These are phyloP conservation scores for Pyrgus malvae DNA, from an alignment of 2,888 invertebrate genomes.

Conservation along the genomic window DNA sequence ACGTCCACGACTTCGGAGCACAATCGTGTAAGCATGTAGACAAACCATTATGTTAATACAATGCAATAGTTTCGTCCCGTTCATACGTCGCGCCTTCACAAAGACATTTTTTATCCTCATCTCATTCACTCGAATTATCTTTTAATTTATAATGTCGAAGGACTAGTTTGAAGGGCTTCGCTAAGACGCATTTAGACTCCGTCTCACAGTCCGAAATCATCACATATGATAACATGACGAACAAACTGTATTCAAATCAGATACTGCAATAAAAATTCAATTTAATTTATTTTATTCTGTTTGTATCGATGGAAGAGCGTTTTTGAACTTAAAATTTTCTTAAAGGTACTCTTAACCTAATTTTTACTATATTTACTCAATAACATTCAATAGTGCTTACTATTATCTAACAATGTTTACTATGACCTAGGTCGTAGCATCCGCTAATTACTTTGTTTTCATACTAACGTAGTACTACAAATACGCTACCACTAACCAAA, in stretches of 20 bases:
- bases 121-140: conserved; percentile 56
- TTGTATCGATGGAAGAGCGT: too few species aligned
- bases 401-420: neutral
- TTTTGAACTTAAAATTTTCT: too few species aligned
- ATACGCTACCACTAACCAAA: neutral
- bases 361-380: too few species aligned
- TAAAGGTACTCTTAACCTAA: too few species aligned
- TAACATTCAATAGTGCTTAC: too few species aligned
- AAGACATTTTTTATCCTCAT: conserved; percentile 48
- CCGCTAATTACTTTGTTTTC: neutral
- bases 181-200: neutral
- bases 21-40: conserved; percentile 73
- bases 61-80: conserved; percentile 55
- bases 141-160: conserved; percentile 41
- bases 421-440: neutral
- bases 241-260: neutral
- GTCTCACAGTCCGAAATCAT: neutral
- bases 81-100: conserved; percentile 43
- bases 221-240: neutral
- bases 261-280: too few species aligned
- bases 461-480: neutral
- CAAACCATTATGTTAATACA: conserved; percentile 74
- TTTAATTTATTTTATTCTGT: too few species aligned
- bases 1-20: conserved; percentile 57
- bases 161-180: conserved; percentile 19